Evolutionary conservation across 2,113 vertebrate species (phyloP), one percentile per base, ranked within the genome.

Genomic region (Eidolon helvum): DNA sequence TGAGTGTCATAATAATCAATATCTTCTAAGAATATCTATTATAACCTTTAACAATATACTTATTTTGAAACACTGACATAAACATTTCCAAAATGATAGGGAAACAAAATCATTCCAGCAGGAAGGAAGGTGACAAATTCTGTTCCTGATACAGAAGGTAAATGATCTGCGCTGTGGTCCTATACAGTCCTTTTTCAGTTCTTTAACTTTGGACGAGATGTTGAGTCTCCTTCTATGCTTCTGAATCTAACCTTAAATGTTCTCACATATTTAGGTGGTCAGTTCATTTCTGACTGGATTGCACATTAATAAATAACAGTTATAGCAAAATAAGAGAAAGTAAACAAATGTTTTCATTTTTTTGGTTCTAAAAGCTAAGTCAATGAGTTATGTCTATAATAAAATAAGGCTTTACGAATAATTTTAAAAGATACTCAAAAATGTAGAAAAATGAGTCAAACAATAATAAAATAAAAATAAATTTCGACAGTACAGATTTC

Each of bases 381-480:
- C 71, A 89, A 2, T 66, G 12, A 75, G 19, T 45, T 53, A 43
- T 66, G 55, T 63, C 28, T 77, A 85, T 18, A 79, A 84, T 87
- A 86, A 95, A 80, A 92, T 4, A 43, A 65, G 4, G 11, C 16
- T 82, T 93, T 93, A 43, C 26, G 16, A 63, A 71, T 59, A 69
- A 80, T 66, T 94, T 91, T 65, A 38, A 92, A 90, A 80, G 40
- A 94, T 40, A 94, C 28, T 43, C 11, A 87, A 75, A 69, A 38
- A 38, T 35, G 12, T 11, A 75, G 38, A 74, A 87, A 84, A 94
- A 79, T 10, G 4, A 30, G 68, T 63, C 12, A 92, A 87, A 79
- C 2, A 21, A 83, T 55, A 33, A 65, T 57, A 65, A 94, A 71
- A 57, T 69, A 15, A 33, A 92, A 90, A 77, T 74, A 80, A 79